phyloP scores from a whole-genome alignment of 2,888 invertebrate genomes.

The Drosophila neonasuta region DNA sequence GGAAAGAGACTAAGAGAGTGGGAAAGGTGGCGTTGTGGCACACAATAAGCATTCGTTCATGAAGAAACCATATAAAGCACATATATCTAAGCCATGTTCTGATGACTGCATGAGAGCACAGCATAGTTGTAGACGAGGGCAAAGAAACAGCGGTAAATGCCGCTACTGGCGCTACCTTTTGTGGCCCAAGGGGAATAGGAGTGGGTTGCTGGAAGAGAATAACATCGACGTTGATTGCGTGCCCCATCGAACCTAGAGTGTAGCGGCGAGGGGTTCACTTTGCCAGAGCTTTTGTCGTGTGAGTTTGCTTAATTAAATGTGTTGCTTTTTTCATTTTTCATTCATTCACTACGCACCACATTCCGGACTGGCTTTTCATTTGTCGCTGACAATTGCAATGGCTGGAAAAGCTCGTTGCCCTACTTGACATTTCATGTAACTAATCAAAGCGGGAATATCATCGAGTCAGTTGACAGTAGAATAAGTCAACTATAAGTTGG shows the following conservation, averaged over 20 bases:
- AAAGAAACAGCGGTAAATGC: slow-evolving; percentile 16
- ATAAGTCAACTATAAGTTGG: neutral
- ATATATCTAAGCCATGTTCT: slow-evolving; percentile 28
- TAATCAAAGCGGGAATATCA: slow-evolving; percentile 24
- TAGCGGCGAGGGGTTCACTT: slow-evolving; percentile 1
- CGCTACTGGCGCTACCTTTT: slow-evolving; percentile 7
- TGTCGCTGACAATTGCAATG: slow-evolving; percentile 35
- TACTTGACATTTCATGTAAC: slow-evolving; percentile 37
- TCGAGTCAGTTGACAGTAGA: neutral
- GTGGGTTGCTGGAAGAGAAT: slow-evolving; percentile 6
- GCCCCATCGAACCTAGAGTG: slow-evolving; percentile 9
- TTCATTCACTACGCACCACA: slow-evolving; percentile 8
- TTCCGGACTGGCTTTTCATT: slow-evolving; percentile 17
- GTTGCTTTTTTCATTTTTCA: slow-evolving; percentile 31
- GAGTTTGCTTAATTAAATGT: slow-evolving; percentile 67
- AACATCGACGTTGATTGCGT: slow-evolving; percentile 41
- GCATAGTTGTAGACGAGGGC: slow-evolving; percentile 3
- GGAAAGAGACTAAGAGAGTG: neutral
- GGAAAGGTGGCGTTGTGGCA: slow-evolving; percentile 4
- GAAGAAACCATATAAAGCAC: slow-evolving; percentile 23
- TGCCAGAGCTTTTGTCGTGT: slow-evolving; percentile 35
- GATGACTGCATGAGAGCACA: slow-evolving; percentile 28
- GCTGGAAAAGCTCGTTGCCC: slow-evolving; percentile 24
- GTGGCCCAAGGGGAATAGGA: neutral
- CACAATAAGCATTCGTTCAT: slow-evolving; percentile 30